A percentile compares a stretch with the other conserved stretches of the same genome.
Conservation (phyloP, 1,140 invertebrate genomes). For the Dryas iulia region DNA sequence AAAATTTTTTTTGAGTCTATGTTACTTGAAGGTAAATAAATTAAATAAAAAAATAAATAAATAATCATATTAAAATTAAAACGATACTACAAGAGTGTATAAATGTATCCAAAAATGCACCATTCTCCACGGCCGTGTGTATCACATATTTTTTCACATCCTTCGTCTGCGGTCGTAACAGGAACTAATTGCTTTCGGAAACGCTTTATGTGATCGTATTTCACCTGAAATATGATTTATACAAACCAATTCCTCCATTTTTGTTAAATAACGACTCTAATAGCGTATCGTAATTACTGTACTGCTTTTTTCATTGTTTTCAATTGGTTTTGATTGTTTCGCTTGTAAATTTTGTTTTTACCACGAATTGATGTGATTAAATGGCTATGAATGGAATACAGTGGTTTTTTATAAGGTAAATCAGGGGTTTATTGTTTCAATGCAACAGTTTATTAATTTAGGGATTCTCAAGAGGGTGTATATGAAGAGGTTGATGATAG, state of each 20-base stretch:
- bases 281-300: constrained; percentile 36
- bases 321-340: not conserved
- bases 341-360: not conserved
- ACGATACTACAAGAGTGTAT: no score
- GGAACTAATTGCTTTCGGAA: constrained; percentile 76
- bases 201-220: constrained; percentile 76
- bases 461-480: not conserved
- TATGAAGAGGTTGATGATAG: no score
- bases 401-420: not conserved
- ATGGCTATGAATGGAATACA: not conserved
- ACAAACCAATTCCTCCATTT: constrained; percentile 52
- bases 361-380: not conserved
- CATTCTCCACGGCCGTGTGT: constrained; percentile 37
- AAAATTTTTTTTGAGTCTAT: no score
- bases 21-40: no score
- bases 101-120: constrained; percentile 29
- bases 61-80: no score
- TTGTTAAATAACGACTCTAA: constrained; percentile 43
- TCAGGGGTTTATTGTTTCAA: not conserved
- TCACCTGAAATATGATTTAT: constrained; percentile 77
- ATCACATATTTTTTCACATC: constrained; percentile 45
- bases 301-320: constrained; percentile 17
- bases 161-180: constrained; percentile 67
- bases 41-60: no score
- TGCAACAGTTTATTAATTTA: not conserved